Base-by-base conservation (phyloP, 2,888 invertebrate species). In the Cataglyphis rosenhaueri region DNA sequence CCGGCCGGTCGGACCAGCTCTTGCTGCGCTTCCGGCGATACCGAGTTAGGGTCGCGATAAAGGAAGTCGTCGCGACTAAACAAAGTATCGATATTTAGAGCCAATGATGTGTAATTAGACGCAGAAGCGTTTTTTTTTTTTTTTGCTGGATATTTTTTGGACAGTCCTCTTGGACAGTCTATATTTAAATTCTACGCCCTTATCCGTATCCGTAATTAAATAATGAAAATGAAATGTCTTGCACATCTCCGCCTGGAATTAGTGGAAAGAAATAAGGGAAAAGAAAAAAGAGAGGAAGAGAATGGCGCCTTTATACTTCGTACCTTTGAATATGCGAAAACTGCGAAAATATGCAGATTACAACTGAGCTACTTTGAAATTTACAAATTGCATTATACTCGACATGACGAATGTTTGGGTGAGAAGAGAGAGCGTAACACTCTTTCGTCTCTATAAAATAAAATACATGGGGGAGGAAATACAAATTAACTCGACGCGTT, bases 321-420 rank as follows among this genome's bases (percentile, higher is more conserved):
- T 70, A 35, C 57, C 61, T 44, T 61, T 32, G 44, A 74, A 65
- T 35, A 32, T 65, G 65, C 35, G 12, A 75, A 65, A 52, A 52
- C 32, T 65, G 65, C 35, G 18, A 65, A 52, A 21, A 29, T 38
- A 74, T 52, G 65, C 52, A 18, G 35, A 65, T 52, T 18, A n/a
- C 15, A 12, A 64, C 32, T 35, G 12, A 18, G 25, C 65, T 75
- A 38, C 35, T 52, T 8, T 25, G 35, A 55, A 25, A 38, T 1
- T 52, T 52, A n/a, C 10, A 65, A 65, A 52, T 65, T 35, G 62
- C 62, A 64, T 59, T 74, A 61, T 29, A 61, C 18, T 12, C 57
- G 57, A 57, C 57, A 21, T 57, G 21, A 57, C 57, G 57, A 21
- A 57, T 57, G 25, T 21, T 12, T 57, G n/a, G 21, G 21, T n/a